Evolutionary conservation across 2,113 vertebrate genomes (phyloP), one percentile per base, ranked within the genome.

Genomic region (Hemiscyllium ocellatum): DNA sequence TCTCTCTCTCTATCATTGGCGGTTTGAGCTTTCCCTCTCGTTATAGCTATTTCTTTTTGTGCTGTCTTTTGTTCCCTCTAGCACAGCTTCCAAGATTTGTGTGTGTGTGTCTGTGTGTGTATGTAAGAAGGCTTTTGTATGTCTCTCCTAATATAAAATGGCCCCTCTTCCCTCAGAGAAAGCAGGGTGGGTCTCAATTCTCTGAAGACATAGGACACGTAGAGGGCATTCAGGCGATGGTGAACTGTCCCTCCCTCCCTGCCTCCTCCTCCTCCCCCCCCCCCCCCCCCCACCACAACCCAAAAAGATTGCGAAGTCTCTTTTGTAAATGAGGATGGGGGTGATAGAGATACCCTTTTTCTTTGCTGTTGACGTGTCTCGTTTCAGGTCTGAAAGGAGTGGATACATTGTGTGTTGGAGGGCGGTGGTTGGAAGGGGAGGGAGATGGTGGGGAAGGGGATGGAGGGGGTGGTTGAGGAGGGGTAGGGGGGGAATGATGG

Each of bases 361-460:
- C 61, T 96, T 86, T 96, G 95, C 93, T 96, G 96, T 96, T 96
- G 96, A 96, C 96, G 97, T 97, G 96, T 96, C 91, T 95, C 68
- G 78, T 96, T 96, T 78, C 50, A 8, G 5, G 80, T 2, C 5
- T 83, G 19, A 61, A 78, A 8, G 52, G 10, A 26, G 4, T 42
- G 52, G 52, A 22, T 24, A 70, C 69, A 26, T 70, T 26, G 69
- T 70, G 69, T 26, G 3, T 26, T 70, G 69, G 6, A 6, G 69
- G 4, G 26, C 52, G 24, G 33, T n/a, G 68, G 8, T 42, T 37
- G 56, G 78, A 4, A 19, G n/a, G 13, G 72, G 29, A 24, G 76
- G 78, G 4, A 8, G 52, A 12, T 22, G 47, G 22, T 42, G 85
- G 47, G 47, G 85, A 10, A 8, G 33, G 66, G 17, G 37, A n/a